These are phyloP conservation scores for Malurus cyaneus DNA, from an alignment of 2,113 vertebrate genomes.

Conservation along the genomic window DNA sequence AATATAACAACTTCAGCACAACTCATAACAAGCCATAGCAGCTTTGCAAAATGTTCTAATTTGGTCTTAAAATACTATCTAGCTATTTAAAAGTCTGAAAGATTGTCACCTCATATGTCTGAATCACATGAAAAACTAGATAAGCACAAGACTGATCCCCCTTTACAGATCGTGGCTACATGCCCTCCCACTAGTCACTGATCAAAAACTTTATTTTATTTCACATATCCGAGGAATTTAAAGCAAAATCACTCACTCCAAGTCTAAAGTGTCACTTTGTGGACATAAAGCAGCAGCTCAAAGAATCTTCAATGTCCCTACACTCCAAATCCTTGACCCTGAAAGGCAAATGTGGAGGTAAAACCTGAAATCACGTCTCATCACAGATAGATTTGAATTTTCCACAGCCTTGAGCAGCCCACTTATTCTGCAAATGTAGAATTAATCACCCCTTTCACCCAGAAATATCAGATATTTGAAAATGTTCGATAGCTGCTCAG, in stretches of 20 bases:
- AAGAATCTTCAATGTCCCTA: background rate
- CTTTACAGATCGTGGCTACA: background rate
- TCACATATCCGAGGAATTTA: background rate
- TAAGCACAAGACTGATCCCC: background rate
- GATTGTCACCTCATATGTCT: background rate
- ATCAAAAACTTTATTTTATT: background rate
- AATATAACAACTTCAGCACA: background rate
- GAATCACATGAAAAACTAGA: background rate
- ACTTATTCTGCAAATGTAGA: background rate
- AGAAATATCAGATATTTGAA: slow-evolving; percentile 37
- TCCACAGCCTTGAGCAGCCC: background rate
- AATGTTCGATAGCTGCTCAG: background rate
- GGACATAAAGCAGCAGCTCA: background rate
- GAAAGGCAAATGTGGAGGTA: background rate
- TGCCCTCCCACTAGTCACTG: background rate
- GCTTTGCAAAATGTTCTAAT: background rate
- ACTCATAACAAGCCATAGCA: background rate
- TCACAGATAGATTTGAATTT: background rate
- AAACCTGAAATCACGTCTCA: background rate
- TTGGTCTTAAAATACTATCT: background rate
- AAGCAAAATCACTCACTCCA: background rate
- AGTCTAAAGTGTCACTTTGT: background rate
- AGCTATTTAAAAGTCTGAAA: background rate
- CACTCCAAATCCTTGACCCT: background rate
- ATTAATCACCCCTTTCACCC: slow-evolving; percentile 7